A percentile compares a stretch with the other conserved stretches of the same genome.
These are phyloP conservation scores for Dinoponera quadriceps DNA, from an alignment of 1,140 invertebrate species.

Conservation along the genomic window DNA sequence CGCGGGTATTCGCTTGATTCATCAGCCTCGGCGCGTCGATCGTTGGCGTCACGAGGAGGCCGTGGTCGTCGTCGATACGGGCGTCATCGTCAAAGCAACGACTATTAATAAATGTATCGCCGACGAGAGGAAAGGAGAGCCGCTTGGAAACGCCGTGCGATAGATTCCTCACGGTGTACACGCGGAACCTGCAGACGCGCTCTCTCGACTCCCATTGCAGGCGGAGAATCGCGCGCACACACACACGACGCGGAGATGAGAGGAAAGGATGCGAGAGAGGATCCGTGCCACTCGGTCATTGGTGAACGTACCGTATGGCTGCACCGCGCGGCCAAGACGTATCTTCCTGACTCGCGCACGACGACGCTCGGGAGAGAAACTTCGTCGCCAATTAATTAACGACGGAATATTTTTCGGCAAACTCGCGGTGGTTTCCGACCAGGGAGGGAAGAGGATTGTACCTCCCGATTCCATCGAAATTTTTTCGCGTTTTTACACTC, in stretches of 20 bases:
- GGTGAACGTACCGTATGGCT: conserved; percentile 82
- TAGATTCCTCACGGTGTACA: conserved; percentile 53
- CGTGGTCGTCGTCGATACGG: not conserved
- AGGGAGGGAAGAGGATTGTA: too few species aligned
- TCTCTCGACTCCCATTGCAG: conserved; percentile 30
- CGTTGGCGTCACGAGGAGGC: too few species aligned
- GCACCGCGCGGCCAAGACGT: conserved; percentile 26
- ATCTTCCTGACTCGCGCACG: conserved; percentile 39
- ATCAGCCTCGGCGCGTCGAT: too few species aligned
- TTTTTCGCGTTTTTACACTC: too few species aligned
- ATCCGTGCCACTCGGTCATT: conserved; percentile 85
- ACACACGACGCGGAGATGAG: conserved; percentile 61
- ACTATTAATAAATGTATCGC: conserved; percentile 69
- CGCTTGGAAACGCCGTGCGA: conserved; percentile 59
- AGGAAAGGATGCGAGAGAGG: conserved; percentile 77
- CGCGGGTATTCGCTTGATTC: too few species aligned
- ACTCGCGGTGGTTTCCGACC: not conserved
- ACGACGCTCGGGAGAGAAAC: conserved; percentile 41
- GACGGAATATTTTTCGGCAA: not conserved
- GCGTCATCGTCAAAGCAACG: conserved; percentile 63
- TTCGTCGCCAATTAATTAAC: conserved; percentile 53
- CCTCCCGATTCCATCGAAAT: too few species aligned
- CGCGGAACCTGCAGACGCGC: conserved; percentile 32
- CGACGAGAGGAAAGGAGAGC: conserved; percentile 49
- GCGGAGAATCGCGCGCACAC: not conserved